A percentile compares a stretch with the other conserved stretches of the same genome.
Conservation (phyloP, 2,113 vertebrate species). For the Takifugu bimaculatus region DNA sequence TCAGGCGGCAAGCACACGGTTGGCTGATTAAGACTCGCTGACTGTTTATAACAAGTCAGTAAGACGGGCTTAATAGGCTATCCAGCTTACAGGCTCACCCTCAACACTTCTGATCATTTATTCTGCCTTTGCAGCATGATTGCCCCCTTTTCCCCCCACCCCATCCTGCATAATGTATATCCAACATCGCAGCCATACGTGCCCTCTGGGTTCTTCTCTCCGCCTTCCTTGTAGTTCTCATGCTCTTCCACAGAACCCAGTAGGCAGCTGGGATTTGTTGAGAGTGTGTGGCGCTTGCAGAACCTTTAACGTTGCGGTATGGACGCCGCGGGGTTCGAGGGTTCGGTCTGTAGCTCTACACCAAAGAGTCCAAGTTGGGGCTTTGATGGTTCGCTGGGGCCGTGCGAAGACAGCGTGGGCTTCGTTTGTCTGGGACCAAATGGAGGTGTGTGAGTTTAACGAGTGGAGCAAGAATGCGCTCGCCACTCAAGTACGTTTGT, state of each 20-base stretch:
- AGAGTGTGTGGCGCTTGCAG: not conserved
- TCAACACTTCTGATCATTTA: conserved; percentile 33
- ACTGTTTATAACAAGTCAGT: conserved; percentile 39
- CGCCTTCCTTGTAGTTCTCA: conserved; percentile 48
- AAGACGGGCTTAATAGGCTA: conserved; percentile 46
- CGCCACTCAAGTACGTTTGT: too few species aligned
- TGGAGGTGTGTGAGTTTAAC: too few species aligned
- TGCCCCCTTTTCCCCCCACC: conserved; percentile 17
- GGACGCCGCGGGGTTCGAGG: conserved; percentile 3
- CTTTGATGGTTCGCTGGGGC: too few species aligned
- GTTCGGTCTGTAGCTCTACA: too few species aligned
- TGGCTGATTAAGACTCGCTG: conserved; percentile 39
- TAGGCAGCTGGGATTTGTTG: conserved; percentile 30
- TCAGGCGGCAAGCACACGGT: conserved; percentile 33
- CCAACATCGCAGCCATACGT: conserved; percentile 33
- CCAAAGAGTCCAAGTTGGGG: too few species aligned
- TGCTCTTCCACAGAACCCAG: conserved; percentile 29
- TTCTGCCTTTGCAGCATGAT: conserved; percentile 1
- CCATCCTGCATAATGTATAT: conserved; percentile 57
- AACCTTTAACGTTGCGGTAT: conserved; percentile 14
- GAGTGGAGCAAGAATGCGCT: too few species aligned
- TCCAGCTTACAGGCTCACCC: conserved; percentile 33
- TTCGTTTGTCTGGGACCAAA: too few species aligned
- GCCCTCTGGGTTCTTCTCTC: conserved; percentile 47
- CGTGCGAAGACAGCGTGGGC: too few species aligned